Base-by-base conservation (phyloP, 2,797 vertebrate species). In the Danio jaintianensis region DNA sequence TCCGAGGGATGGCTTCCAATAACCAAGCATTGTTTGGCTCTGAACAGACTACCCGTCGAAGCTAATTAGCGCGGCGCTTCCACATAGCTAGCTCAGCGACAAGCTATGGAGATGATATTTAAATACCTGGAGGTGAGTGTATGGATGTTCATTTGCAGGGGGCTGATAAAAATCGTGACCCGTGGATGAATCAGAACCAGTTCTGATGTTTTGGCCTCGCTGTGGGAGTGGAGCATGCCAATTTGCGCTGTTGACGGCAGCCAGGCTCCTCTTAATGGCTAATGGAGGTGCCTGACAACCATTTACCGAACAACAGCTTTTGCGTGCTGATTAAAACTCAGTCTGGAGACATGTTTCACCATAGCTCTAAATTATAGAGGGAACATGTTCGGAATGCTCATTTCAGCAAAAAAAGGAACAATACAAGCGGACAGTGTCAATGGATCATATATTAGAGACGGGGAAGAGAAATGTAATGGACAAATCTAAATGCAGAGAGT, bases 111-210 rank as follows among this genome's bases (percentile, higher is more conserved):
- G 80, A 81, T 67, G 64, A 61, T 76, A 62, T 76, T 79, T 63
- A 70, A 79, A 84, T 74, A n/a, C 61, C 38, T 62, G 36, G 40
- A 74, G 22, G 50, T 69, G 59, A 81, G 56, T 16, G 50, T 50
- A 59, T 52, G 50, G 58, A 59, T 62, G 29, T 75, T 83, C 48
- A 69, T 81, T 85, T 66, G 78, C 74, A 75, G 38, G 38, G 9
- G 48, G 74, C 45, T 85, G 75, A 86, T 78, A 84, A 86, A 29
- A 84, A 80, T 56, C 42, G 38, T 56, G 79, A 82, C 79, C 80
- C 45, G 10, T n/a, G 29, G 59, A 75, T 77, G 62, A 83, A 75
- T 75, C 81, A 70, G 61, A 75, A 64, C n/a, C 10, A 16, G 61
- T 67, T 68, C 40, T 56, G 59, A 62, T 75, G 45, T 45, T 85